A percentile compares a stretch with the other conserved stretches of the same genome.
phyloP scores from a whole-genome alignment of 92 coral and sea anemone genomes.

The Porites lobata region DNA sequence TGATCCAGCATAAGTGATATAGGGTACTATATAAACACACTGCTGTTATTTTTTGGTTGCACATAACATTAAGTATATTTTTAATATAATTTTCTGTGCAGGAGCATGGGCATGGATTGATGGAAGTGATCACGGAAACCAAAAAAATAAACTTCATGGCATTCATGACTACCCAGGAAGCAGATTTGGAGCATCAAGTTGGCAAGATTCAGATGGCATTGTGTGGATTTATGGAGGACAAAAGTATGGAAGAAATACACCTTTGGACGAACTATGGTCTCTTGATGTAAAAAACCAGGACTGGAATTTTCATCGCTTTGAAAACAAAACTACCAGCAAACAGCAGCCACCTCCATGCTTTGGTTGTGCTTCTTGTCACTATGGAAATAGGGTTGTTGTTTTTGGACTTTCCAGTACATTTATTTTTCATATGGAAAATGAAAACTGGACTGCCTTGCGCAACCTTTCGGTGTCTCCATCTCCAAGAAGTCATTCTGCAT shows the following conservation, averaged over 20 bases:
- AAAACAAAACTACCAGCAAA: neutral
- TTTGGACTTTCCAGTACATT: constrained; percentile 70
- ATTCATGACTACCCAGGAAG: constrained; percentile 73
- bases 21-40: too few species aligned
- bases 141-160: constrained; percentile 23
- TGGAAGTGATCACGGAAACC: constrained; percentile 71
- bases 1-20: too few species aligned
- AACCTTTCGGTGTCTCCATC: constrained; percentile 38
- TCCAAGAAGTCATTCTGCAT: constrained; percentile 65
- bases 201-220: constrained; percentile 72
- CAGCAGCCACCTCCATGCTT: constrained; percentile 72
- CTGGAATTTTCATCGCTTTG: constrained; percentile 61
- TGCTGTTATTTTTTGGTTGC: neutral
- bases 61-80: too few species aligned
- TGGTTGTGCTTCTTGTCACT: constrained; percentile 78
- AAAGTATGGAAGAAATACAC: constrained; percentile 22
- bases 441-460: constrained; percentile 60
- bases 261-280: constrained; percentile 85
- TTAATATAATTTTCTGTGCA: neutral
- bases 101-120: constrained; percentile 85
- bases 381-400: constrained; percentile 60
- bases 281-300: constrained; percentile 45
- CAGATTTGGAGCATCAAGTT: constrained; percentile 73
- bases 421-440: constrained; percentile 70
- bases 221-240: constrained; percentile 91